Base-by-base conservation (phyloP, 2,797 vertebrate genomes). In the Thunnus albacares region DNA sequence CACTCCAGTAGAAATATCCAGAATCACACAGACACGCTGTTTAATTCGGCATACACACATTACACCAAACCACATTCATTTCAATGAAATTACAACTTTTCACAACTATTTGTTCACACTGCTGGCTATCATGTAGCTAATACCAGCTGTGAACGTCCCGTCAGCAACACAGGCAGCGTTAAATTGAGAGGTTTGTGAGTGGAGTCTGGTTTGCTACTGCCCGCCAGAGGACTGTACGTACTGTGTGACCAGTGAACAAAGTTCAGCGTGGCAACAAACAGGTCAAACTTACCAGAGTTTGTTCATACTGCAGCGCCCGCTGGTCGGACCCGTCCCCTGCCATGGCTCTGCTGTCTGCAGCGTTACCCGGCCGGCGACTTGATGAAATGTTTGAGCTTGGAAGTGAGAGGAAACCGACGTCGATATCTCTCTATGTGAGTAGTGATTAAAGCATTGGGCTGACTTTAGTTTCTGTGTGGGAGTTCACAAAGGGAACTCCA, bases 281-380 rank as follows among this genome's bases (percentile, higher is more conserved):
- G 47, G 86, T 87, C 33, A 8, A n/a, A 95, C 98, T 97, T 87
- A 99, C 98, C 97, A 99, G 87, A 80, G 98, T 99, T 92, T 99
- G 97, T 74, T 99, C 97, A 83, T 99, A 99, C 84, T 99, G 97
- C 85, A 99, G 97, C 86, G 97, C 97, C 79, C 97, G 96, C 92
- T 96, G 97, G 77, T 96, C 97, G 57, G 96, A 95, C 75, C 96
- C 96, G 75, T 96, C 96, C 83, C 91, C 95, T 28, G 95, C 94
- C 95, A 95, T 95, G 91, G 87, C 85, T 92, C 81, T 33, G 82
- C 85, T 73, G 76, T 64, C 68, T 65, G 45, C 2, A 38, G 11
- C 38, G 38, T 11, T 38, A 38, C 17, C 26, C 9, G 17, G 67
- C 87, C 87, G 87, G 84, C 77, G 78, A 55, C 83, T 56, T 30